Conservation (phyloP, 1,140 invertebrate species). For the Tetramorium parvispinum region DNA sequence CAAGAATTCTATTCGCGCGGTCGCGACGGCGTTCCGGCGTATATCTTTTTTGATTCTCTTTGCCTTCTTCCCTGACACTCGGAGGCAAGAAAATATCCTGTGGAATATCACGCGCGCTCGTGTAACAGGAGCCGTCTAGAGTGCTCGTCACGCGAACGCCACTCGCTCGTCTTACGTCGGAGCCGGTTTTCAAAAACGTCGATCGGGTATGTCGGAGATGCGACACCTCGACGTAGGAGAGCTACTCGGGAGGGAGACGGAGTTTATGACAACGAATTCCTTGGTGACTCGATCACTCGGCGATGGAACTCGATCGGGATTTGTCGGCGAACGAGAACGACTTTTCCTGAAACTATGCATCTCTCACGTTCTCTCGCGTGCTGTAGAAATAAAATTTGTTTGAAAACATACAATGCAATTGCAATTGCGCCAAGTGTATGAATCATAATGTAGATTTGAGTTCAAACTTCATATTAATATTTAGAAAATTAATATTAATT, state of each 20-base stretch:
- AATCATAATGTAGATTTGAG: not conserved
- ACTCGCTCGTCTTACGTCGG: slow-evolving; percentile 68
- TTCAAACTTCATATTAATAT: not conserved
- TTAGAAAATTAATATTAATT: slow-evolving; percentile 11
- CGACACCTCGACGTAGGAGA: slow-evolving; percentile 49
- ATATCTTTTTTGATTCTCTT: slow-evolving; percentile 37
- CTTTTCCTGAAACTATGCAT: slow-evolving; percentile 38
- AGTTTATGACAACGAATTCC: slow-evolving; percentile 77
- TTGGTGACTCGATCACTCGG: slow-evolving; percentile 61
- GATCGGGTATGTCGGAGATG: slow-evolving; percentile 56
- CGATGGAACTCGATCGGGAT: slow-evolving; percentile 71
- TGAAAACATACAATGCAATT: not conserved
- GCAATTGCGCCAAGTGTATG: not conserved
- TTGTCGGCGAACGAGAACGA: slow-evolving; percentile 38
- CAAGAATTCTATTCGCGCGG: slow-evolving; percentile 51
- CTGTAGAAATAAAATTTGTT: slow-evolving; percentile 10
- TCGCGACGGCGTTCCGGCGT: slow-evolving; percentile 19
- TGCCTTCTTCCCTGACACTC: slow-evolving; percentile 31
- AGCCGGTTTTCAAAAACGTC: slow-evolving; percentile 70
- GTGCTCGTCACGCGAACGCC: slow-evolving; percentile 44
- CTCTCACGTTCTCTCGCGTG: not conserved
- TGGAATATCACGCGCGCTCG: slow-evolving; percentile 55
- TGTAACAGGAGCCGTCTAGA: slow-evolving; percentile 58
- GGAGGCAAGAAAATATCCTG: slow-evolving; percentile 40
- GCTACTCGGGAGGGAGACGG: not conserved